Evolutionary conservation across 1,140 invertebrate species (phyloP), one percentile per base, ranked within the genome.

Genomic region (Tribolium castaneum): DNA sequence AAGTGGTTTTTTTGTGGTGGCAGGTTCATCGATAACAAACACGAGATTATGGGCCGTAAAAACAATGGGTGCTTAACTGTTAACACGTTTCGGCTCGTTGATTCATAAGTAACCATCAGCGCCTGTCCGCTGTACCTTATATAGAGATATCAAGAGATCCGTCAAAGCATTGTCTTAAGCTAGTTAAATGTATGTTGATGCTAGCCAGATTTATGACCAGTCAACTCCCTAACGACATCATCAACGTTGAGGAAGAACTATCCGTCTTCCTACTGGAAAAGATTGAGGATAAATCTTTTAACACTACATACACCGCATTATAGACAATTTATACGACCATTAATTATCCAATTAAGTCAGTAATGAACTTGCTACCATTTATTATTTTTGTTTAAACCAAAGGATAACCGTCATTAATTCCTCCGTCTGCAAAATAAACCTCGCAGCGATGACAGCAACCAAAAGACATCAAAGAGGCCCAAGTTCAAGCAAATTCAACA

Each of bases 331-430:
- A 59, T 59, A 25, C 54, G 16, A 59, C 19, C 54, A 59, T 59
- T 19, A 59, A 59, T 59, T 59, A 59, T 59, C 54, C 54, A 59
- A 59, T 59, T 59, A 59, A 59, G 19, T 25, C 14, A 3, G 19
- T 59, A 59, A 59, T 59, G 14, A 25, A 59, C 14, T 59, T 52
- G 51, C 16, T 59, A 59, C 54, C 54, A 59, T 22, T 59, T 59
- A 59, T 25, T 59, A 25, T 59, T 59, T 52, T 59, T 59, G 54
- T 25, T 59, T 59, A 59, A 59, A 59, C 19, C 52, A 54, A 54
- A 19, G 14, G 19, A 54, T 54, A 14, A 54, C 52, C 14, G 52
- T 16, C 13, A 54, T 59, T 59, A 25, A 59, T 19, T 25, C 54
- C 54, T 45, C n/a, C 2, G n/a, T 45, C 39, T 45, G 39, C 39